Conservation (phyloP, 2,113 vertebrate species). For the Clarias magur region DNA sequence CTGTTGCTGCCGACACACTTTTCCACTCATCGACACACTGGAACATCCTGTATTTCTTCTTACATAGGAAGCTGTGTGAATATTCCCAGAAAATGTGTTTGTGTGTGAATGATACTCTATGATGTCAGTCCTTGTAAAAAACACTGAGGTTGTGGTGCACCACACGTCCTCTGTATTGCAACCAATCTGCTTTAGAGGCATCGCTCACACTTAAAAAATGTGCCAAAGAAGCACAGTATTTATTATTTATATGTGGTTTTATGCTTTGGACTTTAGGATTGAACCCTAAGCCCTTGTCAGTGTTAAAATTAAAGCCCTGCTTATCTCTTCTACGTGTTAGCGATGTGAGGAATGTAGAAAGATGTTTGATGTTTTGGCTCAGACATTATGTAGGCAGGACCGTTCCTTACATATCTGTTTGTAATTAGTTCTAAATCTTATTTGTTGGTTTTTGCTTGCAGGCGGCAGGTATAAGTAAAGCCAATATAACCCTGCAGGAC, state of each 20-base stretch:
- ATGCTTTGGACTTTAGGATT: background rate
- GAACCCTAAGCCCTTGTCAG: background rate
- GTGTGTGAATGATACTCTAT: conserved; percentile 7
- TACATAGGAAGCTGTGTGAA: conserved; percentile 16
- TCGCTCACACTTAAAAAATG: conserved; percentile 42
- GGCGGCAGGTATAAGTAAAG: conserved; percentile 76
- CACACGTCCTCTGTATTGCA: conserved; percentile 62
- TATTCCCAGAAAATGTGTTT: conserved; percentile 20
- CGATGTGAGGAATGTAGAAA: conserved; percentile 19
- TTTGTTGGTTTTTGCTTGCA: conserved; percentile 59
- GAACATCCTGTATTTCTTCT: background rate
- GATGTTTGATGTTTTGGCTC: background rate
- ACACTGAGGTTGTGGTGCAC: conserved; percentile 49
- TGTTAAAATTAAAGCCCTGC: conserved; percentile 13
- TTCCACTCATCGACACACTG: background rate
- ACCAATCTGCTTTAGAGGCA: conserved; percentile 58
- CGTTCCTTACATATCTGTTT: background rate
- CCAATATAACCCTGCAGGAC: conserved; percentile 86
- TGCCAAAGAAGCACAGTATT: background rate
- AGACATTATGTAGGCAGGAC: background rate
- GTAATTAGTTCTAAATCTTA: background rate
- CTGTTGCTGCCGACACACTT: background rate
- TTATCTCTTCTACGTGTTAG: conserved; percentile 5
- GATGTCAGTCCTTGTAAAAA: conserved; percentile 30
- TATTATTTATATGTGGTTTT: conserved; percentile 1